phyloP scores from a whole-genome alignment of 2,888 invertebrate species.

The Drosophila merina region DNA sequence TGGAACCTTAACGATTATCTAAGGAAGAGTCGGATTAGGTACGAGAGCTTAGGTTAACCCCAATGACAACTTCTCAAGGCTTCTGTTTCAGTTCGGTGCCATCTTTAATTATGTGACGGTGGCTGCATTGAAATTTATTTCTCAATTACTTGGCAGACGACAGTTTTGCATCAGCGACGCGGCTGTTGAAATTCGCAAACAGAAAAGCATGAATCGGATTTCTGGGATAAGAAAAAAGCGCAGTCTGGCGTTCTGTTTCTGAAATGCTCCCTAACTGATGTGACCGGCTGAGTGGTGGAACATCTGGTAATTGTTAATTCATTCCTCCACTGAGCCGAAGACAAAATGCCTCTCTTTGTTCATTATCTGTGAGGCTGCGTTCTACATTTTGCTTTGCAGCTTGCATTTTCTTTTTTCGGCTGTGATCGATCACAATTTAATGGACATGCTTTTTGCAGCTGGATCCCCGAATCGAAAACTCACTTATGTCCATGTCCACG shows the following conservation, averaged over 20 bases:
- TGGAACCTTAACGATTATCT: neutral
- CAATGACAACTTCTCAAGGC: neutral
- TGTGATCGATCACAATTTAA: slow-evolving; percentile 75
- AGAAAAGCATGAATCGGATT: neutral
- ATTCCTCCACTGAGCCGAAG: slow-evolving; percentile 47
- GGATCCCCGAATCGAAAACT: slow-evolving; percentile 50
- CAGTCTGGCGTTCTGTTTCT: slow-evolving; percentile 35
- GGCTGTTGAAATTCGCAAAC: slow-evolving; percentile 37
- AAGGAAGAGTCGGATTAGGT: slow-evolving; percentile 51
- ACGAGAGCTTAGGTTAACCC: slow-evolving; percentile 46
- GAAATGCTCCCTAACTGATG: slow-evolving; percentile 1
- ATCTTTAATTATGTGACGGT: neutral
- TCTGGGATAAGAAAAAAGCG: slow-evolving; percentile 11
- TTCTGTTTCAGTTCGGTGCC: too few relatives aligned
- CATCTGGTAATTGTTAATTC: slow-evolving; percentile 82
- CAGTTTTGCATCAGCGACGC: slow-evolving; percentile 45
- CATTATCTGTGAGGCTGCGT: slow-evolving; percentile 38
- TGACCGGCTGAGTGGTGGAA: slow-evolving; percentile 45
- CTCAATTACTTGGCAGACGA: slow-evolving; percentile 73
- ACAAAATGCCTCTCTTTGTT: slow-evolving; percentile 75
- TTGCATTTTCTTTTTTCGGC: slow-evolving; percentile 51
- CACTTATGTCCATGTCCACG: slow-evolving; percentile 75
- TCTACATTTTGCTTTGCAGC: slow-evolving; percentile 39
- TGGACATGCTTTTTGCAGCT: slow-evolving; percentile 50
- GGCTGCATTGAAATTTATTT: slow-evolving; percentile 65